phyloP scores from a whole-genome alignment of 2,888 invertebrate species.

The Polydrusus cervinus region DNA sequence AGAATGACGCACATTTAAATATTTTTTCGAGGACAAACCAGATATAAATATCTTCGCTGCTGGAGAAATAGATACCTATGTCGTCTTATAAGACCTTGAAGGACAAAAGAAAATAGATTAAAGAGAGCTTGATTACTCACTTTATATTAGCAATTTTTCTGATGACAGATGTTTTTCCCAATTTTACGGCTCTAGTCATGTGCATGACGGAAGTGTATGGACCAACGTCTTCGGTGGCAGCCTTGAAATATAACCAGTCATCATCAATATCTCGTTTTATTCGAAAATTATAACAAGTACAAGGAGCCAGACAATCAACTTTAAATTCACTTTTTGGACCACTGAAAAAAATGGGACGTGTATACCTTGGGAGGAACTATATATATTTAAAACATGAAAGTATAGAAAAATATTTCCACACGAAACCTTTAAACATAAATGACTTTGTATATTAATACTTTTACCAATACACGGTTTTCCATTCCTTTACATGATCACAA shows the following conservation, averaged over 20 bases:
- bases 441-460: not conserved
- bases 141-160: constrained; percentile 65
- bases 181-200: constrained; percentile 64
- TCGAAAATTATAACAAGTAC: constrained; percentile 73
- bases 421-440: too few relatives aligned
- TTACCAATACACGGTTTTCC: constrained; percentile 64
- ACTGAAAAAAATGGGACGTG: constrained; percentile 58
- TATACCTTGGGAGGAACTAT: too few relatives aligned
- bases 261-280: constrained; percentile 66
- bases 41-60: too few relatives aligned
- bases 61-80: too few relatives aligned
- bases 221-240: constrained; percentile 64
- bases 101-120: not conserved
- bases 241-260: constrained; percentile 66
- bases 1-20: too few relatives aligned
- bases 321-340: constrained; percentile 71
- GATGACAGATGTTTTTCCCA: constrained; percentile 63
- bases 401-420: too few relatives aligned
- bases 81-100: not conserved
- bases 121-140: constrained; percentile 52
- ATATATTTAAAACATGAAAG: too few relatives aligned
- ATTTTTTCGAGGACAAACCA: too few relatives aligned
- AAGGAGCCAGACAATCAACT: constrained; percentile 72
- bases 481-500: constrained; percentile 59
- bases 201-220: constrained; percentile 64